These are phyloP conservation scores for Nephila pilipes DNA, from an alignment of 1,140 invertebrate species.

Conservation along the genomic window DNA sequence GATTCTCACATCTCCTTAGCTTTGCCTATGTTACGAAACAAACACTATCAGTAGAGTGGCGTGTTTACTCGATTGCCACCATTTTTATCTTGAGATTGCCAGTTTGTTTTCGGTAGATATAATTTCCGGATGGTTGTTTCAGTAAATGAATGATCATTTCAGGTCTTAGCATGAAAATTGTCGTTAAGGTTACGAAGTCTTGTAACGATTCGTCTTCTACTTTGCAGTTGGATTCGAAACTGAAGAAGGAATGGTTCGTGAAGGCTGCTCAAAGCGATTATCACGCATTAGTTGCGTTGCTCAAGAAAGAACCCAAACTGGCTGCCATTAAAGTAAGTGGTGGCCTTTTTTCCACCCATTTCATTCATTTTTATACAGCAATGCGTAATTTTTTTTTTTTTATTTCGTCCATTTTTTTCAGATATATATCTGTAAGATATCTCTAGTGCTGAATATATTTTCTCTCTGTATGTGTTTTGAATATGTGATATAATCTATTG, in stretches of 20 bases:
- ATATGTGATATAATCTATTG: too few relatives aligned
- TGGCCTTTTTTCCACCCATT: background rate
- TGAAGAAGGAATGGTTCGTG: conserved; percentile 90
- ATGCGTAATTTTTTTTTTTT: too few relatives aligned
- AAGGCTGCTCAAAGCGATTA: conserved; percentile 91
- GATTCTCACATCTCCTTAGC: too few relatives aligned
- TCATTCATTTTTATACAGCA: too few relatives aligned
- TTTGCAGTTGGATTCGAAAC: conserved; percentile 84
- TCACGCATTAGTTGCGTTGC: conserved; percentile 89
- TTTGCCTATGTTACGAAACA: too few relatives aligned
- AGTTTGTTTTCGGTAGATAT: too few relatives aligned
- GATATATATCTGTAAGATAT: too few relatives aligned
- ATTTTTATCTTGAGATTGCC: background rate
- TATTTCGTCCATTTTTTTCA: too few relatives aligned
- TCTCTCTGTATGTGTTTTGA: too few relatives aligned
- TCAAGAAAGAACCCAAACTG: conserved; percentile 89
- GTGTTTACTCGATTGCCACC: background rate
- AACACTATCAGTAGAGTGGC: background rate
- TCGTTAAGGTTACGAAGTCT: too few relatives aligned
- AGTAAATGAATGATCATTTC: background rate
- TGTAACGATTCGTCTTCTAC: background rate
- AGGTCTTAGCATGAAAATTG: background rate
- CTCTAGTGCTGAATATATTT: too few relatives aligned
- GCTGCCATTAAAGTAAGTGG: conserved; percentile 89
- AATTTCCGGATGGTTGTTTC: background rate